phyloP scores from a whole-genome alignment of 2,113 vertebrate species.

The Empidonax traillii region DNA sequence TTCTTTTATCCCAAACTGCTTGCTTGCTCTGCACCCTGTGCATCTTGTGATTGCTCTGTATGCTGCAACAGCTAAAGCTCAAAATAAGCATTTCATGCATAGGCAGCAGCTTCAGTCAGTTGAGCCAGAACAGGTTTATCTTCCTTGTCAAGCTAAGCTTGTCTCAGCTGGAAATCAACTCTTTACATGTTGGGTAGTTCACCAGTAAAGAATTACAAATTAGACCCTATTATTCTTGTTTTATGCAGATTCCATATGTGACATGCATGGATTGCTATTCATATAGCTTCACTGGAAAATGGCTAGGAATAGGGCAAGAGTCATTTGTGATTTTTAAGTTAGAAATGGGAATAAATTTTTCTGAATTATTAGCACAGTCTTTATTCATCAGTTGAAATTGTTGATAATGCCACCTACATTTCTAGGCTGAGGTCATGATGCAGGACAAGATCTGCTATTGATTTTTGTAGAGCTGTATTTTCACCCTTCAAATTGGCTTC shows the following conservation, averaged over 20 bases:
- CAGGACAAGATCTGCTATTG: not conserved
- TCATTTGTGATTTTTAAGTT: not conserved
- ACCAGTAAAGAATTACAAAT: slow-evolving; percentile 26
- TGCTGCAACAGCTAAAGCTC: not conserved
- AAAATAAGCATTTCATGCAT: not conserved
- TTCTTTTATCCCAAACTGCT: not conserved
- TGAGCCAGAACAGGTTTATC: not conserved
- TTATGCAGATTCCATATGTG: slow-evolving; percentile 13
- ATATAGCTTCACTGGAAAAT: not conserved
- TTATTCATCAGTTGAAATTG: not conserved
- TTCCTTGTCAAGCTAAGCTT: not conserved
- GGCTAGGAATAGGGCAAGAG: not conserved
- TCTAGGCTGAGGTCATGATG: not conserved
- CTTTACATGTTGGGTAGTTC: not conserved
- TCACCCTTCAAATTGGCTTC: not conserved
- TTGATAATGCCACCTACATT: not conserved
- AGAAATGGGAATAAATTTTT: not conserved
- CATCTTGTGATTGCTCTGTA: not conserved
- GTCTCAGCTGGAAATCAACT: not conserved
- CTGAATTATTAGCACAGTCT: not conserved
- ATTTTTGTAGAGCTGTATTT: not conserved
- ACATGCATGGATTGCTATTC: not conserved
- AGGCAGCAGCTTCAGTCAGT: not conserved
- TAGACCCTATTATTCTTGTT: not conserved
- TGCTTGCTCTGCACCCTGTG: not conserved